Evolutionary conservation across 2,113 vertebrate species (phyloP).

Genomic region (Amia ocellicauda): DNA sequence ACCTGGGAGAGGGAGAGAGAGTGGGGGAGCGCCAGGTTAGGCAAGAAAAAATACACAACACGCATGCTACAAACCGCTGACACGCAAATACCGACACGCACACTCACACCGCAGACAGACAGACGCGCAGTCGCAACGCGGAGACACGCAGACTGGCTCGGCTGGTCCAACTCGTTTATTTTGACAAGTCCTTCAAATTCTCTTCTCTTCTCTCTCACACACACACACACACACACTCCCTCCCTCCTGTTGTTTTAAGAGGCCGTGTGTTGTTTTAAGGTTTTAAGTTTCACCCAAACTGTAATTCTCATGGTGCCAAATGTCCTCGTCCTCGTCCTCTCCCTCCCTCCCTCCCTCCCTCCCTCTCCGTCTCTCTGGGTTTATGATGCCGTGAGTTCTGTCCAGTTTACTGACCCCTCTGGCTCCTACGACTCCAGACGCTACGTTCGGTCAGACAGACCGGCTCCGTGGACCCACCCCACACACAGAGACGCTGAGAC

Average conservation of each 20-base stretch:
- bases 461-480: too few species aligned
- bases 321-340: constrained; percentile 47
- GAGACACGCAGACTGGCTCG: too few species aligned
- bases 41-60: too few species aligned
- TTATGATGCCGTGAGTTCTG: too few species aligned
- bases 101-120: too few species aligned
- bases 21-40: constrained; percentile 9
- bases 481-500: too few species aligned
- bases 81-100: too few species aligned
- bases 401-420: too few species aligned
- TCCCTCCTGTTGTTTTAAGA: constrained; percentile 32
- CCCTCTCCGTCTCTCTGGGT: constrained; percentile 6
- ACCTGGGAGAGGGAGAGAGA: constrained; percentile 55
- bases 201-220: constrained; percentile 7
- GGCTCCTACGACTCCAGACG: too few species aligned
- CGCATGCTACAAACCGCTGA: too few species aligned
- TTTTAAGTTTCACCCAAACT: constrained; percentile 51
- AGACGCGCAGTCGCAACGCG: too few species aligned
- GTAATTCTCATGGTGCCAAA: constrained; percentile 51
- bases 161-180: not conserved
- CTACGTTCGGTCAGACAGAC: too few species aligned
- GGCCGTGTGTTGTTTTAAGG: not conserved
- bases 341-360: constrained; percentile 21
- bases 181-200: not conserved
- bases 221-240: not conserved